Base-by-base conservation (phyloP, 2,888 invertebrate genomes). In the Hypolimnas misippus region DNA sequence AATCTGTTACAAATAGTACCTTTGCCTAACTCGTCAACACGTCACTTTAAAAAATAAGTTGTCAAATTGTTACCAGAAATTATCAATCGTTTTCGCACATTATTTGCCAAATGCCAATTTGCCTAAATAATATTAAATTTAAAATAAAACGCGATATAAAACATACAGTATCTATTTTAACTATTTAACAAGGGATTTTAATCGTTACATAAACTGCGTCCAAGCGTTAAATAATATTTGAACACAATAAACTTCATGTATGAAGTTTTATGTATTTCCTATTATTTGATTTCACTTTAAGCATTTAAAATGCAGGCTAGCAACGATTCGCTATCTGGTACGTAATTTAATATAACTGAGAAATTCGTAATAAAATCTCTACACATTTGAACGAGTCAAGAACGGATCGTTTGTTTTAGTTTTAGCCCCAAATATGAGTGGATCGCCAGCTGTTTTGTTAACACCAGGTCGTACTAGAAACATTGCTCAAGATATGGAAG, bases 401-500 rank as follows among this genome's bases (percentile, higher is more conserved):
- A 68, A 35, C 66, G 62, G 33, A 10, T 53, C 38, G 40, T 53
- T 65, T 44, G 46, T 77, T 79, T 46, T 70, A 90, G 91, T 90
- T 57, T 63, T 89, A 57, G 70, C 82, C 52, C 82, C 88, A n/a
- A 76, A 83, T 29, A 76, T 86, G 77, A 78, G 81, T 50, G 78
- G 84, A 6, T 87, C 91, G 12, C 74, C 96, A 35, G 94, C 95
- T 55, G 92, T 95, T 65, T 93, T 95, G 44, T 83, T 95, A 70
- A 95, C 95, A 70, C 96, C 96, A 54, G 96, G 96, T 17, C 92
- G 96, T 69, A 95, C 95, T 66, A 92, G 96, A 71, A 96, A 96
- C 84, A 95, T 96, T 76, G 96, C 96, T 76, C 95, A 96, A 85
- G 97, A 97, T 78, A 96, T 97, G 96, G 96, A 96, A 82, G 95